Percentiles rank a stretch among this genome's conserved stretches.
Evolutionary conservation across 2,888 invertebrate species (phyloP).

Genomic region (Lepas anatifera): DNA sequence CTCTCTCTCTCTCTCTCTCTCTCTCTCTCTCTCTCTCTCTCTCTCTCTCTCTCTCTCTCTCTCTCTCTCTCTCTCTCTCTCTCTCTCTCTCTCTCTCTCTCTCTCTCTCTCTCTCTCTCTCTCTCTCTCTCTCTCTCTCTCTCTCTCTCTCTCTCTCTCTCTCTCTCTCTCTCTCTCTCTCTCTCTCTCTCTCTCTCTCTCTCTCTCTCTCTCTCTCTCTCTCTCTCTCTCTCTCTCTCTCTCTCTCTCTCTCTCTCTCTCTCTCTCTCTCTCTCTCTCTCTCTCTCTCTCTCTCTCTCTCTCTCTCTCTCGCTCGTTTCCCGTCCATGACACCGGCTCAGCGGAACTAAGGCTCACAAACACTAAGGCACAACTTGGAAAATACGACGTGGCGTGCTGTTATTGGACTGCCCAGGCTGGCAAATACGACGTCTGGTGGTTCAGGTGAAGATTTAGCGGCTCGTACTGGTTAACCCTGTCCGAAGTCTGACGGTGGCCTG

Average conservation of each 20-base stretch:
- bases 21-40: slow-evolving; percentile 12
- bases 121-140: background rate
- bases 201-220: slow-evolving; percentile 12
- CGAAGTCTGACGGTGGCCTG: no score
- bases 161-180: slow-evolving; percentile 16
- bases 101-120: slow-evolving; percentile 13
- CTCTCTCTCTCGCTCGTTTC: no score
- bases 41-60: slow-evolving; percentile 9
- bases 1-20: background rate
- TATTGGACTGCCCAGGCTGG: no score
- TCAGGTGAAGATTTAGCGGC: no score
- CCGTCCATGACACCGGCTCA: no score
- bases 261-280: slow-evolving; percentile 9
- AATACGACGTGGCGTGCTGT: no score
- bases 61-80: background rate
- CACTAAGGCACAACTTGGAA: no score
- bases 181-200: slow-evolving; percentile 16
- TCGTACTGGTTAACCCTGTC: no score
- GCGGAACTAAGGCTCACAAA: no score
- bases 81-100: slow-evolving; percentile 10
- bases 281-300: slow-evolving; percentile 10
- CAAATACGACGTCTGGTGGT: no score
- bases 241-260: background rate
- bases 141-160: slow-evolving; percentile 13
- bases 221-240: slow-evolving; percentile 2